Evolutionary conservation across 2,113 vertebrate species (phyloP).

Genomic region (Penelope pileata): DNA sequence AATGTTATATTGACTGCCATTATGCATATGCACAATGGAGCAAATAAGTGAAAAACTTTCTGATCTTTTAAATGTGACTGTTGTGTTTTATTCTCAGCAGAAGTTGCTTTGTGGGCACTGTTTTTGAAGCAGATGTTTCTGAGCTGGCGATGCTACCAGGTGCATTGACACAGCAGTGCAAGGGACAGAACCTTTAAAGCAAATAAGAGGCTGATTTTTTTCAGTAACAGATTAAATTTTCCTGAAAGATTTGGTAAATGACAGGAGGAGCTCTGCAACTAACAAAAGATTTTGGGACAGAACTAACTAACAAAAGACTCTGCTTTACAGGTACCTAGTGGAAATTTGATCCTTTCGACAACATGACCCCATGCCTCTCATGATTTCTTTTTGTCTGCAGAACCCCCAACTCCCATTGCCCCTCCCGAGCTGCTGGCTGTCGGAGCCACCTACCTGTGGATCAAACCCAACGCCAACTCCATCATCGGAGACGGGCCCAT

Average conservation of each 20-base stretch:
- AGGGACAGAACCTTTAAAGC: not conserved
- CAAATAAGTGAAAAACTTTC: not conserved
- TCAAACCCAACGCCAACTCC: slow-evolving; percentile 98
- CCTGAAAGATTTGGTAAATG: not conserved
- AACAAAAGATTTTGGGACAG: not conserved
- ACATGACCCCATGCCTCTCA: not conserved
- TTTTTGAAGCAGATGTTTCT: not conserved
- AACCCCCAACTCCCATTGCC: slow-evolving; percentile 94
- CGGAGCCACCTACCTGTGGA: slow-evolving; percentile 96
- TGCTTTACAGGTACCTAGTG: rapidly evolving
- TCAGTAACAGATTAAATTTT: not conserved
- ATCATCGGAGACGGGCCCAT: slow-evolving; percentile 98
- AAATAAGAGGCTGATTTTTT: not conserved
- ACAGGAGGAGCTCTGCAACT: not conserved
- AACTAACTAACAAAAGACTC: not conserved
- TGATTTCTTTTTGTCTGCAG: slow-evolving; percentile 66
- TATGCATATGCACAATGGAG: not conserved
- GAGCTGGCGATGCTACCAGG: not conserved
- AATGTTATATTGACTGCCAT: not conserved
- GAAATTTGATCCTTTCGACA: not conserved
- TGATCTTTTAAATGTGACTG: not conserved
- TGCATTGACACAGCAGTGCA: not conserved
- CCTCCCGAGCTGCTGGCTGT: slow-evolving; percentile 93
- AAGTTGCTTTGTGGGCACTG: not conserved
- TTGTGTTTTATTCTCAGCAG: not conserved